These are phyloP conservation scores for Limnephilus auricula DNA, from an alignment of 2,888 invertebrate species.

Conservation along the genomic window DNA sequence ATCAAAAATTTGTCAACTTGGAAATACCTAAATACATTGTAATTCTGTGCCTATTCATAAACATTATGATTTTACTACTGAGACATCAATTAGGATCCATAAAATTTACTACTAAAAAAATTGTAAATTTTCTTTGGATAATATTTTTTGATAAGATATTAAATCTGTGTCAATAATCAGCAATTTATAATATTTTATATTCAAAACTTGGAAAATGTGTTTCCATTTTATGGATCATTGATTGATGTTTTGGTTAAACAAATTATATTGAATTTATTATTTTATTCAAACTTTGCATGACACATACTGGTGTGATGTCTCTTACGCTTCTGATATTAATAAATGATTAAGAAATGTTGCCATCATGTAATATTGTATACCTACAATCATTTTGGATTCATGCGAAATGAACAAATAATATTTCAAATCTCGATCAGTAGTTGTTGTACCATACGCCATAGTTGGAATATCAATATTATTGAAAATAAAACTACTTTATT, in stretches of 20 bases:
- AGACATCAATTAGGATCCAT: background rate
- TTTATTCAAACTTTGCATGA: background rate
- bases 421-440: constrained; percentile 54
- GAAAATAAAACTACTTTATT: constrained; percentile 63
- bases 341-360: constrained; percentile 48
- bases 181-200: background rate
- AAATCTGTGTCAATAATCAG: background rate
- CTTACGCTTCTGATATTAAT: constrained; percentile 26
- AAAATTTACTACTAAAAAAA: background rate
- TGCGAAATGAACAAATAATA: constrained; percentile 47
- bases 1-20: background rate
- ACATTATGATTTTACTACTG: background rate
- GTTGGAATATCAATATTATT: constrained; percentile 55
- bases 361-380: constrained; percentile 49
- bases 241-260: background rate
- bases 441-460: constrained; percentile 65
- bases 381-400: constrained; percentile 36
- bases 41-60: background rate
- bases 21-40: background rate
- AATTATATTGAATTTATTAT: background rate
- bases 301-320: background rate
- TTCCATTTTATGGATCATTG: background rate
- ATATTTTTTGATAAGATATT: background rate
- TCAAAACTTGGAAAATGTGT: background rate
- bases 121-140: background rate